Percentiles rank a stretch among this genome's conserved stretches.
Conservation (phyloP, 2,888 invertebrate genomes). For the Oegoconia quadripuncta region DNA sequence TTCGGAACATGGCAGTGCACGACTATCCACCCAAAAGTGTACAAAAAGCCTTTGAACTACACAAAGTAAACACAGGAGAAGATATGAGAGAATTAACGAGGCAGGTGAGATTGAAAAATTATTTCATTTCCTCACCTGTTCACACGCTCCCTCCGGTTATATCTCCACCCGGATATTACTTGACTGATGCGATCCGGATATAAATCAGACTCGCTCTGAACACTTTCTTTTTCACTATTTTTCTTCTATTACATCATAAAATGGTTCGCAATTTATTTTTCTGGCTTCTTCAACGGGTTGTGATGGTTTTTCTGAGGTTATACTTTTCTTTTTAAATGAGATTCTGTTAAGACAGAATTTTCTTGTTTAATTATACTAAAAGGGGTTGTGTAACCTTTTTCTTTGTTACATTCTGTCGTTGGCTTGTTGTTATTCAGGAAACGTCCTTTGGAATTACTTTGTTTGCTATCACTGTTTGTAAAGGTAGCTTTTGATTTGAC, state of each 20-base stretch:
- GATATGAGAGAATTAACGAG: constrained; percentile 34
- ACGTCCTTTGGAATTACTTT: neutral
- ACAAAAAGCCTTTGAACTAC: neutral
- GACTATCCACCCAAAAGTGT: neutral
- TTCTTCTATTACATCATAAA: constrained; percentile 37
- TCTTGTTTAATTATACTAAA: constrained; percentile 9
- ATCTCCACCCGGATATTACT: constrained; percentile 48
- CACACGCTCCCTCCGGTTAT: constrained; percentile 33
- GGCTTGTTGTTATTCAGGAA: neutral
- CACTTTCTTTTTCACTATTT: constrained; percentile 37
- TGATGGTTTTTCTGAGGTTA: constrained; percentile 14
- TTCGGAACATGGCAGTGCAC: too few relatives aligned
- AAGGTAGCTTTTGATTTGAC: neutral
- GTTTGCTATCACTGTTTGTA: neutral
- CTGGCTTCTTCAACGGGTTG: constrained; percentile 17
- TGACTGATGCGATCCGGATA: constrained; percentile 61
- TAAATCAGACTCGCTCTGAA: constrained; percentile 47
- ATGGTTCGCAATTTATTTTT: constrained; percentile 26
- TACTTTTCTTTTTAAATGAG: constrained; percentile 5
- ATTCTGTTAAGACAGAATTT: constrained; percentile 5
- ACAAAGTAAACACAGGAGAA: neutral
- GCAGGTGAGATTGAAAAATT: constrained; percentile 43
- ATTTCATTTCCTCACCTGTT: constrained; percentile 50
- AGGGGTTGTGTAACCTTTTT: constrained; percentile 1
- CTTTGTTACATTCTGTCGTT: constrained; percentile 1